Conservation (phyloP, 2,888 invertebrate genomes). For the Digitonthophagus gazella region DNA sequence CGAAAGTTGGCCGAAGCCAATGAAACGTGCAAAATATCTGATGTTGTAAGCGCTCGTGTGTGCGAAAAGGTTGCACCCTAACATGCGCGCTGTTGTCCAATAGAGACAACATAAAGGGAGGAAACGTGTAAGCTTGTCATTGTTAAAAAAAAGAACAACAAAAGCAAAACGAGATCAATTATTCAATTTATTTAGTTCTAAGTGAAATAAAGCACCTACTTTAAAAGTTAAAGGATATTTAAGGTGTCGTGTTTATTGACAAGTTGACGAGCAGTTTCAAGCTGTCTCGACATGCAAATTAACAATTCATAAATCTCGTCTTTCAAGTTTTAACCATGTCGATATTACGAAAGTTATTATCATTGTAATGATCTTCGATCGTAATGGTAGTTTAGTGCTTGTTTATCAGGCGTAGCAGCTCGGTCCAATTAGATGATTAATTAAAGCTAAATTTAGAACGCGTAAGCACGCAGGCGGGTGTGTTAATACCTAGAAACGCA, state of each 20-base stretch:
- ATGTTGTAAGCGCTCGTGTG: slow-evolving; percentile 5
- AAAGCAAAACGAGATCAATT: not conserved
- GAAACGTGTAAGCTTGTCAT: not conserved
- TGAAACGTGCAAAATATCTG: slow-evolving; percentile 13
- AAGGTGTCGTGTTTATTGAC: not conserved
- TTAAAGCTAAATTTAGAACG: not conserved
- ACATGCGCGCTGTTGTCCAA: slow-evolving; percentile 14
- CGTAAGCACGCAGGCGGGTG: not conserved
- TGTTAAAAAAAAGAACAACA: not conserved
- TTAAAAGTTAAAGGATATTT: no score
- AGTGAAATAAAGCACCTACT: no score
- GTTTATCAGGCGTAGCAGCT: not conserved
- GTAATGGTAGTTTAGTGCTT: no score
- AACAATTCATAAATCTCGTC: no score
- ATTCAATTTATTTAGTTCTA: no score
- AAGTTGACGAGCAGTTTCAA: not conserved
- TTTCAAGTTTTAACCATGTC: no score
- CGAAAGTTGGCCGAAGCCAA: slow-evolving; percentile 5
- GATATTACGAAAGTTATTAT: no score
- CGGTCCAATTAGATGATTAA: not conserved
- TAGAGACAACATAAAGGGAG: not conserved
- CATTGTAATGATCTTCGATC: no score
- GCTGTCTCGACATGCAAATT: not conserved
- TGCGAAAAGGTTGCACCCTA: slow-evolving; percentile 9
- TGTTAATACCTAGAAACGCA: not conserved